Base-by-base conservation (phyloP, 1,140 invertebrate genomes). In the Galendromus occidentalis region DNA sequence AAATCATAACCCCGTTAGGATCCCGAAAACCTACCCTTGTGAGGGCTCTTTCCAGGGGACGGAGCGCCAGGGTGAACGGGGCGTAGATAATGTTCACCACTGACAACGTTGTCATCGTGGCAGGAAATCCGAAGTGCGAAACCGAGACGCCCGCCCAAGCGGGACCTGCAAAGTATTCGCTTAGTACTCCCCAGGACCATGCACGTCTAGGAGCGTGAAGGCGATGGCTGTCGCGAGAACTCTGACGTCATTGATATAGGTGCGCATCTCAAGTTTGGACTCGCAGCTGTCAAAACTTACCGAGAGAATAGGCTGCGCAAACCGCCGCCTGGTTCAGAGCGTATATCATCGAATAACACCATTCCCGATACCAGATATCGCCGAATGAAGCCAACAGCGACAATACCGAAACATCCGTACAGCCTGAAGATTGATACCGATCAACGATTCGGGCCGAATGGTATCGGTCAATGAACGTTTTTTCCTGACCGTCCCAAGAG, bases 311-410 rank as follows among this genome's bases (percentile, higher is more conserved):
- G 12, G 51, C 51, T 14, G 51, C 20, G 22, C 51, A 59, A 33
- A 59, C 51, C 1, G 51, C 51, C 17, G 51, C 51, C 22, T 59
- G 51, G 51, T 59, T 59, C 12, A 59, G 9, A 9, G 51, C 51
- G 51, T 59, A 59, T 25, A 59, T 59, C 51, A 59, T 59, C 51
- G 51, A 59, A 25, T 59, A 59, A 9, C 51, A 59, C 12, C 22
- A 17, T 1, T 59, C 51, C 14, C 33, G 51, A 59, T 59, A 59
- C 51, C 51, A 59, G 22, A 59, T 59, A 33, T 59, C 51, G 25
- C 51, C 51, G 22, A 59, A 59, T 22, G 51, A 59, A 14, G 51
- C 51, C 1, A 59, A 25, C 22, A 59, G 22, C 51, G 51, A 59
- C 14, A 59, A 22, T 14, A 59, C 51, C 12, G 51, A 59, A 6